Evolutionary conservation across 2,888 invertebrate species (phyloP).

Genomic region (Sinohyriopsis cumingii): DNA sequence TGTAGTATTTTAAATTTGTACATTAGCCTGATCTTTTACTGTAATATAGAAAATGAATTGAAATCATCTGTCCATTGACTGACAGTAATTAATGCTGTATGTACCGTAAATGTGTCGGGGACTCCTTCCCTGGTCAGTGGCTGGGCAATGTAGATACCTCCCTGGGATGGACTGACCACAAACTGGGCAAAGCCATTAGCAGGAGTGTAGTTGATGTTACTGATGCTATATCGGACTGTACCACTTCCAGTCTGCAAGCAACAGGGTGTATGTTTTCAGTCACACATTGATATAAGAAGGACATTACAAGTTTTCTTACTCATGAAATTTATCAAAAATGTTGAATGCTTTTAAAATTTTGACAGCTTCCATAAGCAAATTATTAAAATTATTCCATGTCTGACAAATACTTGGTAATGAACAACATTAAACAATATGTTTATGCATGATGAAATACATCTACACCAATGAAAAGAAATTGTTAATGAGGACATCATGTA

Average conservation of each 20-base stretch:
- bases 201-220: slow-evolving; percentile 27
- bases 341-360: too few species aligned
- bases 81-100: not conserved
- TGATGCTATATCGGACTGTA: slow-evolving; percentile 37
- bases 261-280: not conserved
- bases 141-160: slow-evolving; percentile 49
- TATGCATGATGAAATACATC: too few species aligned
- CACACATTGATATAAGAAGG: too few species aligned
- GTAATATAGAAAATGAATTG: not conserved
- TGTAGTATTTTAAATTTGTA: not conserved
- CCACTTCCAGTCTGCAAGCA: slow-evolving; percentile 50
- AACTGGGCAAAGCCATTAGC: slow-evolving; percentile 42
- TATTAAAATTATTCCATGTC: too few species aligned
- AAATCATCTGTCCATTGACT: not conserved
- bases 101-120: slow-evolving; percentile 38
- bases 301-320: too few species aligned
- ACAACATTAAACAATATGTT: too few species aligned
- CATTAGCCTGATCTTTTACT: not conserved
- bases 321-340: too few species aligned
- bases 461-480: too few species aligned
- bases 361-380: too few species aligned
- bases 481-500: too few species aligned
- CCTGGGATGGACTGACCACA: slow-evolving; percentile 47
- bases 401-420: too few species aligned
- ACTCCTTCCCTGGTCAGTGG: slow-evolving; percentile 48